Base-by-base conservation (phyloP, 2,888 invertebrate species). In the Linnaemya vulpina region DNA sequence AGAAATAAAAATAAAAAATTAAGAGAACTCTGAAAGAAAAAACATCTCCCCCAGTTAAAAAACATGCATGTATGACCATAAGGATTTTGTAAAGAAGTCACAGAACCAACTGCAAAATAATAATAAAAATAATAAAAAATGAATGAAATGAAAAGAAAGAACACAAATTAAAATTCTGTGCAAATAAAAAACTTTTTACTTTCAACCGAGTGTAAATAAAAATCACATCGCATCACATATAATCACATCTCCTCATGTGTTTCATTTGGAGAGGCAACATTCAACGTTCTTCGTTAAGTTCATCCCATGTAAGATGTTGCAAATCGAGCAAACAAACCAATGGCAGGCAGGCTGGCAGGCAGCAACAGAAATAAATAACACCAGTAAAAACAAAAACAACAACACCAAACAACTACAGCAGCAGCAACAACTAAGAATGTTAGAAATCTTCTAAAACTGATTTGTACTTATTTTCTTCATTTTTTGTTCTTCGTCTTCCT, bases 151-250 rank as follows among this genome's bases (percentile, higher is more conserved):
- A 53, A 51, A 51, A 74, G 60, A 55, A 53, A 25, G 30, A 74
- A 75, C 58, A 60, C 43, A 80, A 80, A 68, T 81, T 75, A 67
- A 83, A 76, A 53, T 80, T 80, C 62, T 20, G 63, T 53, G 63
- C 46, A 65, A 40, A 40, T 62, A 38, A 62, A 35, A 67, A 67
- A 65, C 70, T 71, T 81, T 81, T 68, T 68, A 80, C 70, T 65
- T 75, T 71, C 76, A 73, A 55, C 76, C 63, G 67, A 84, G 70
- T 70, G 70, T 73, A 84, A 81, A 80, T 70, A 80, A 75, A 74
- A 81, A 81, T 74, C 60, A 68, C 40, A 67, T 68, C 58, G 25
- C 25, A 67, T 71, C 60, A 40, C 71, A 65, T 40, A 51, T 55
- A 63, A 63, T 55, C 20, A 73, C 55, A 46, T 65, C 46, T 65